phyloP scores from a whole-genome alignment of 92 coral and sea anemone genomes.

The Phenganax subtilis region DNA sequence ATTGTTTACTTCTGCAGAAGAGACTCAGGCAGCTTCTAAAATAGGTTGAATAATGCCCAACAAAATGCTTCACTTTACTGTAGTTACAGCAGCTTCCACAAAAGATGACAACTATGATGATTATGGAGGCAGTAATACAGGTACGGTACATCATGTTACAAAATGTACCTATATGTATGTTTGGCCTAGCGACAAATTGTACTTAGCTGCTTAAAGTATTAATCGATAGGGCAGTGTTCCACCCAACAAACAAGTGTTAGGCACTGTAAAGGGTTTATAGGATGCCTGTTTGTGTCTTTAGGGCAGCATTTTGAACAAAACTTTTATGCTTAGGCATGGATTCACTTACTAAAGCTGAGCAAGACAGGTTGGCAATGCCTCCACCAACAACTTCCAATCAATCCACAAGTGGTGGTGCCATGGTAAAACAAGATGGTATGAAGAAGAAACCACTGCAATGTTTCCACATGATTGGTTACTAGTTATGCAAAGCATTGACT shows the following conservation, averaged over 20 bases:
- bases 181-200: too few relatives aligned
- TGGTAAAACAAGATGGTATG: conserved; percentile 34
- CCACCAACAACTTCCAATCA: conserved; percentile 70
- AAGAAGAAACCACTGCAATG: not conserved
- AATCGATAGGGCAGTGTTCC: too few relatives aligned
- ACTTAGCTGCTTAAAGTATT: too few relatives aligned
- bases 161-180: not conserved
- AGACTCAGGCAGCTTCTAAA: too few relatives aligned
- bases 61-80: not conserved
- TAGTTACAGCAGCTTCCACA: not conserved
- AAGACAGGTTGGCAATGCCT: conserved; percentile 96
- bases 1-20: too few relatives aligned
- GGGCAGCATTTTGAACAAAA: too few relatives aligned
- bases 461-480: not conserved
- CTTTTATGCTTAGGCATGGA: not conserved
- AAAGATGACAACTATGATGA: conserved; percentile 31
- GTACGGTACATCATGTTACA: not conserved
- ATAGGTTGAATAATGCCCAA: not conserved
- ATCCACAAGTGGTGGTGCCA: conserved; percentile 39
- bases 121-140: not conserved
- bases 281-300: not conserved
- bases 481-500: not conserved
- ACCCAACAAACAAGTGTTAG: not conserved
- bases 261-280: not conserved
- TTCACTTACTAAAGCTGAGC: conserved; percentile 86